Percentiles rank a stretch among this genome's conserved stretches.
Evolutionary conservation across 2,888 invertebrate species (phyloP).

Genomic region (Lottia scabra): DNA sequence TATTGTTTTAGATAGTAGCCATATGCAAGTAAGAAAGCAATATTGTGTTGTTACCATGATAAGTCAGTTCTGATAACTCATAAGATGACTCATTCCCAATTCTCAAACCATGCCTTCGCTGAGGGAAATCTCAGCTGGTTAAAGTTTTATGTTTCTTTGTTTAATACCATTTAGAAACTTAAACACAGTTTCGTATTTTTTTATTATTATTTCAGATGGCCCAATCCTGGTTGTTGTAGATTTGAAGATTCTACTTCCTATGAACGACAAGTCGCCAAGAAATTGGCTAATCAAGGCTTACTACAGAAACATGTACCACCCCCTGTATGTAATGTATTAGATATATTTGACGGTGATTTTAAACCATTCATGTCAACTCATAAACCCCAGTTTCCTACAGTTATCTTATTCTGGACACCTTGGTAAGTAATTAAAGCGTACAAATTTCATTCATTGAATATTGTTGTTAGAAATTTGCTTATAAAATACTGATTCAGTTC

Average conservation of each 20-base stretch:
- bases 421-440: slow-evolving; percentile 47
- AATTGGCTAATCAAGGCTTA: slow-evolving; percentile 65
- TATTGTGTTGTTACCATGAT: too few species aligned
- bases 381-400: slow-evolving; percentile 57
- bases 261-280: slow-evolving; percentile 60
- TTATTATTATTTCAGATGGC: slow-evolving; percentile 52
- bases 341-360: slow-evolving; percentile 65
- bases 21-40: too few species aligned
- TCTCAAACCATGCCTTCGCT: too few species aligned
- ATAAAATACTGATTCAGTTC: too few species aligned
- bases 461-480: too few species aligned
- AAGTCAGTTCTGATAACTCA: too few species aligned
- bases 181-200: too few species aligned
- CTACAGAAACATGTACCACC: slow-evolving; percentile 62
- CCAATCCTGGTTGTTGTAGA: slow-evolving; percentile 62
- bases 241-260: slow-evolving; percentile 59
- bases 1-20: neutral
- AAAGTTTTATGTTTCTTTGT: too few species aligned
- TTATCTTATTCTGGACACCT: slow-evolving; percentile 67
- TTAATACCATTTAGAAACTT: too few species aligned
- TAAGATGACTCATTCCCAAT: too few species aligned
- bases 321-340: slow-evolving; percentile 60
- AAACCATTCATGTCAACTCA: slow-evolving; percentile 61
- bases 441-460: too few species aligned
- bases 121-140: too few species aligned